phyloP scores from a whole-genome alignment of 2,113 vertebrate species.

The Corapipo altera region DNA sequence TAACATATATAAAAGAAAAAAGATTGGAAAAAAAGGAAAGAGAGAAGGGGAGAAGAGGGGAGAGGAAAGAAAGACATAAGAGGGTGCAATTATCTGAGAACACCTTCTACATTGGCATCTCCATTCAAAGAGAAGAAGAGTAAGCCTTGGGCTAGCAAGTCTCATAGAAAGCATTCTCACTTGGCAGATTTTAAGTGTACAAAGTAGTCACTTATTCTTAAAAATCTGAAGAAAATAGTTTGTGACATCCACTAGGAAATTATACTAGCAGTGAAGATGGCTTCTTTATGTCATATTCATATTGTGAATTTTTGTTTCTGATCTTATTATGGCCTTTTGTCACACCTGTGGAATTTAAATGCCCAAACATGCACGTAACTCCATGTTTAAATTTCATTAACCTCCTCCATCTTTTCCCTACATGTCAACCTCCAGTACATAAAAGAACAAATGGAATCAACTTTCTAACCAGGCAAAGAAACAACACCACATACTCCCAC shows the following conservation, averaged over 20 bases:
- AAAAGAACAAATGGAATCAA: neutral
- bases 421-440: neutral
- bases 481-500: rapidly evolving
- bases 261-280: neutral
- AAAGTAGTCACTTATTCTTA: neutral
- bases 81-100: neutral
- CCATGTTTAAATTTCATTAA: neutral
- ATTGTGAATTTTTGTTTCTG: neutral
- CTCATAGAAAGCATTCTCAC: neutral
- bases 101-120: neutral
- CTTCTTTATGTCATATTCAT: neutral
- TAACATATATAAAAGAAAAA: neutral
- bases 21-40: neutral
- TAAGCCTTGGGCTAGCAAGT: neutral
- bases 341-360: neutral
- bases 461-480: neutral
- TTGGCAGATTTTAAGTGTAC: neutral
- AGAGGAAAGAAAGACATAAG: neutral
- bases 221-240: neutral
- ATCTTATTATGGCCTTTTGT: neutral
- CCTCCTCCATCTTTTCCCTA: neutral
- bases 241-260: neutral
- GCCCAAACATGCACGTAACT: neutral
- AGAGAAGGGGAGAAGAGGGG: rapidly evolving
- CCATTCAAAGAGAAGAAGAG: neutral